These are phyloP conservation scores for Semnopithecus entellus DNA, from an alignment of 2,113 vertebrate genomes.

Conservation along the genomic window DNA sequence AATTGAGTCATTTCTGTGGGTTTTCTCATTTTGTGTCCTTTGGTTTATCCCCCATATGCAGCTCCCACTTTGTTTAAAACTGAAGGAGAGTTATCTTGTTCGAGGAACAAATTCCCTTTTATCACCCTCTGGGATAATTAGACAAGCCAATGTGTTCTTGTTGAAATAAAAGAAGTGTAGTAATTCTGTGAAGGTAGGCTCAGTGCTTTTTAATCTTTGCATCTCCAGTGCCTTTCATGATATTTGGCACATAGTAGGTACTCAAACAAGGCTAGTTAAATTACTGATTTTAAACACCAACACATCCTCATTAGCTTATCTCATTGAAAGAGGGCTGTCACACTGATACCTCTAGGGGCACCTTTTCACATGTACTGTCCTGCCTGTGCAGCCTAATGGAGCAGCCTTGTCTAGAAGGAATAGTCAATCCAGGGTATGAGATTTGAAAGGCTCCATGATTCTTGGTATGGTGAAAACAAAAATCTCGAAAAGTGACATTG, in stretches of 20 bases:
- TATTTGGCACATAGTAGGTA: not conserved
- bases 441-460: not conserved
- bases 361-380: rapidly evolving
- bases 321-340: not conserved
- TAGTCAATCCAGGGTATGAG: not conserved
- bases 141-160: not conserved
- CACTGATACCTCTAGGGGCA: not conserved
- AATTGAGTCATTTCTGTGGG: slow-evolving; percentile 37
- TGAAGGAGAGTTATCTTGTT: slow-evolving; percentile 22
- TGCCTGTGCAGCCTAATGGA: not conserved
- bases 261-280: not conserved
- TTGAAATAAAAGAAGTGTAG: not conserved
- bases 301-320: not conserved
- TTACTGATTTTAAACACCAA: not conserved
- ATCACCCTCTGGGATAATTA: slow-evolving; percentile 18
- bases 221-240: not conserved
- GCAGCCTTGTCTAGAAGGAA: not conserved
- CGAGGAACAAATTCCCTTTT: not conserved
- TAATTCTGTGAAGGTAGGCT: not conserved
- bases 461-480: not conserved
- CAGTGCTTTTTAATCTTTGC: not conserved
- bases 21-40: slow-evolving; percentile 45
- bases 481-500: not conserved
- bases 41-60: not conserved
- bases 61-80: slow-evolving; percentile 44